phyloP scores from a whole-genome alignment of 2,888 invertebrate species.

The Apamea monoglypha region DNA sequence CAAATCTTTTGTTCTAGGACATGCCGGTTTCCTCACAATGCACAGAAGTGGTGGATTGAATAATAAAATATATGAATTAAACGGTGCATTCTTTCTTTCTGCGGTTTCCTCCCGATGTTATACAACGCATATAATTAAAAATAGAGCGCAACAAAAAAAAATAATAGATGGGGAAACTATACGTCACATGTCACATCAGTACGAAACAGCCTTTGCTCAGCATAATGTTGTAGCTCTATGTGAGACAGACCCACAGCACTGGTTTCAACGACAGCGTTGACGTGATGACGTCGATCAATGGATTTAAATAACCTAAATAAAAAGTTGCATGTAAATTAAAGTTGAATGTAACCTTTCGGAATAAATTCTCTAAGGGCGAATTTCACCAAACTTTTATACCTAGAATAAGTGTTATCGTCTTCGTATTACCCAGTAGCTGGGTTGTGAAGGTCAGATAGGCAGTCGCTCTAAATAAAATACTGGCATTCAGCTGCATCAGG shows the following conservation, averaged over 20 bases:
- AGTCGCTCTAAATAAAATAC: no score
- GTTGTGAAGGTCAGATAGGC: no score
- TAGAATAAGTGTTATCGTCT: no score
- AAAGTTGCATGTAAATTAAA: neutral
- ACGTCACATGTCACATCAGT: neutral
- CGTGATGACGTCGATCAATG: neutral
- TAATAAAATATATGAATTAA: no score
- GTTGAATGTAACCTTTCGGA: neutral
- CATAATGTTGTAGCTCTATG: neutral
- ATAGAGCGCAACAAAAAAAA: neutral
- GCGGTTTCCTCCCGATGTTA: no score
- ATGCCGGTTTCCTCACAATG: no score
- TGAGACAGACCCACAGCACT: neutral
- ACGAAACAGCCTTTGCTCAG: neutral
- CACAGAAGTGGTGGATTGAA: no score
- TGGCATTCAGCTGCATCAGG: no score
- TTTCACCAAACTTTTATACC: no score
- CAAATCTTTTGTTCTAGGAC: neutral
- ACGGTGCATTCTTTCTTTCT: no score
- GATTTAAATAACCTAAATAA: neutral
- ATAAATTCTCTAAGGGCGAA: neutral
- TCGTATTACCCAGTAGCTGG: no score
- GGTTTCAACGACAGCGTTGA: neutral
- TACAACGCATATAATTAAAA: neutral
- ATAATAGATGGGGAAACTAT: neutral